Conservation (phyloP, 2,888 invertebrate genomes). For the Deladenus siricidicola region DNA sequence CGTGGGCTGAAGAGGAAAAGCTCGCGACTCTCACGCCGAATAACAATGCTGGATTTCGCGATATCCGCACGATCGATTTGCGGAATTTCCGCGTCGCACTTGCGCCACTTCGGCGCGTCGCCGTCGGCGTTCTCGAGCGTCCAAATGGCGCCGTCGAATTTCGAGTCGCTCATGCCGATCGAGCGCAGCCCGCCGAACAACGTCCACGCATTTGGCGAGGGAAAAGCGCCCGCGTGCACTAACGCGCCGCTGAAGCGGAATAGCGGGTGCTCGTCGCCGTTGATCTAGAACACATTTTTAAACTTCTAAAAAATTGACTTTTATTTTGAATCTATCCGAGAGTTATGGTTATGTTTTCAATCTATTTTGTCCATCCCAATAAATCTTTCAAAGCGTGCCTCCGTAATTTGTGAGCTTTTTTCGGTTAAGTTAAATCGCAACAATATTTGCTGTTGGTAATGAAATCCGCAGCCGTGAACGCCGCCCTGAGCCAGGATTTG, state of each 20-base stretch:
- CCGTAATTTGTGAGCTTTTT: background rate
- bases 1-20: too few species aligned
- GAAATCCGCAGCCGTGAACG: slow-evolving; percentile 5
- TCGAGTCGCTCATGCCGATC: background rate
- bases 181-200: background rate
- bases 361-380: too few species aligned
- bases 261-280: background rate
- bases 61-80: background rate
- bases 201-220: background rate
- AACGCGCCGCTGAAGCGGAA: background rate
- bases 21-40: too few species aligned
- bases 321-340: background rate
- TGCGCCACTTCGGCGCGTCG: slow-evolving; percentile 1
- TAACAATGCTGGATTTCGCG: background rate
- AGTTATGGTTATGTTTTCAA: too few species aligned
- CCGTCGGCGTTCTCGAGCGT: background rate
- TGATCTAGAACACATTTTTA: slow-evolving; percentile 3
- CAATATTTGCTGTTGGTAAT: background rate
- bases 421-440: background rate
- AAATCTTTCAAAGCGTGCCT: background rate
- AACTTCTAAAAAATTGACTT: background rate
- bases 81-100: background rate
- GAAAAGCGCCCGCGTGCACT: background rate
- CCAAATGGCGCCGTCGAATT: slow-evolving; percentile 7
- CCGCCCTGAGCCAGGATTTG: slow-evolving; percentile 1